Evolutionary conservation across 2,888 invertebrate genomes (phyloP).

Genomic region (Thalpophila matura): DNA sequence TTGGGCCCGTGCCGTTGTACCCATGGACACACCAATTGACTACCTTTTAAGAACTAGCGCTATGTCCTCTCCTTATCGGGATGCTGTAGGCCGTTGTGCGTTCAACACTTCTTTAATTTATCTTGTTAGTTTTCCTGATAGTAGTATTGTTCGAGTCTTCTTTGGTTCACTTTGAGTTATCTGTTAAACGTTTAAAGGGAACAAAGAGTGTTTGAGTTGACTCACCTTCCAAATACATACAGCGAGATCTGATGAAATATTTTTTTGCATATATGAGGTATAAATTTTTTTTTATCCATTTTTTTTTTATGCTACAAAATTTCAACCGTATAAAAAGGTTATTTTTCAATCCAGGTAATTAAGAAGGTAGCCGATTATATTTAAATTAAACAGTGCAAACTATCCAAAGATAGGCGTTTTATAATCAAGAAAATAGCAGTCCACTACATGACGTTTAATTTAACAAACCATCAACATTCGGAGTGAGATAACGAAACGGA

Average conservation of each 20-base stretch:
- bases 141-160: conserved; percentile 50
- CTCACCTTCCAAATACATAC: not conserved
- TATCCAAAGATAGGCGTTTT: conserved; percentile 74
- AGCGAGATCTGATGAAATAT: not conserved
- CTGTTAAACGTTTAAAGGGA: conserved; percentile 17
- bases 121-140: conserved; percentile 38
- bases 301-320: too few relatives aligned
- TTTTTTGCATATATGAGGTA: not conserved
- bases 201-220: not conserved
- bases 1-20: conserved; percentile 70
- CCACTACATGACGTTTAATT: conserved; percentile 85
- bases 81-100: conserved; percentile 58
- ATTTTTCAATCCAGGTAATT: conserved; percentile 8
- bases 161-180: conserved; percentile 26
- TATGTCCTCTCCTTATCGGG: conserved; percentile 74
- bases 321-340: conserved; percentile 5
- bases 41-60: conserved; percentile 81
- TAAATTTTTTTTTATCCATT: conserved; percentile 13
- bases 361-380: conserved; percentile 25
- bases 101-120: conserved; percentile 64
- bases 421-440: conserved; percentile 82
- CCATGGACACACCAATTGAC: conserved; percentile 78
- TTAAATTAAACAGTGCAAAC: conserved; percentile 71
- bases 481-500: conserved; percentile 80
- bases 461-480: conserved; percentile 86